A percentile compares a stretch with the other conserved stretches of the same genome.
Conservation (phyloP, 2,113 vertebrate genomes). For the Cyrtonyx montezumae region DNA sequence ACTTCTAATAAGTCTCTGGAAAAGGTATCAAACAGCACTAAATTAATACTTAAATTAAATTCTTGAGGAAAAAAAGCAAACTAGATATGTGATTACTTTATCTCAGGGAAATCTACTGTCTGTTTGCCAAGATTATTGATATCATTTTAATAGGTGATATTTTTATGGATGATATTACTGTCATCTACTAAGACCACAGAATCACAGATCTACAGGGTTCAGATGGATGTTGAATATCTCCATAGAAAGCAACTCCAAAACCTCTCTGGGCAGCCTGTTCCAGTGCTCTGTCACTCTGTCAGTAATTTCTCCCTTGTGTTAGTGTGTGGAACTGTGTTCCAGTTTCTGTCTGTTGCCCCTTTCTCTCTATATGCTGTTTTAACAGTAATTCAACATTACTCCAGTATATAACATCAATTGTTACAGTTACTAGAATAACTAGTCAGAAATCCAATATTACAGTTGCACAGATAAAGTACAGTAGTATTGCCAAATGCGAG, state of each 20-base stretch:
- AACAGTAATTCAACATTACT: background rate
- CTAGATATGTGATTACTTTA: background rate
- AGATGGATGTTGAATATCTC: no score
- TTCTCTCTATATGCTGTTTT: background rate
- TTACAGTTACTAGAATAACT: background rate
- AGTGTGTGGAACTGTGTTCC: no score
- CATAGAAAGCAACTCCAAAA: no score
- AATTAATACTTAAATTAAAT: constrained; percentile 54
- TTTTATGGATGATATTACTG: no score
- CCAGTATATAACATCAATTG: background rate
- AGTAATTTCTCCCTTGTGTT: no score
- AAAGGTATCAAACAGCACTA: constrained; percentile 34
- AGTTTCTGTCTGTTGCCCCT: no score
- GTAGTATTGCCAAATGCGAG: background rate
- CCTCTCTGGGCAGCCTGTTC: no score
- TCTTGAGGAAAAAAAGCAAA: background rate
- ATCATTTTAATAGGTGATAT: background rate
- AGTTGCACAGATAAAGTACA: background rate
- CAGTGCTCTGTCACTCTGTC: no score
- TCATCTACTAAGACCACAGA: background rate
- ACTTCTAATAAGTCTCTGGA: constrained; percentile 27
- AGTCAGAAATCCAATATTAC: background rate
- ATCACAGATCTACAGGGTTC: no score
- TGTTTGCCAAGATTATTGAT: background rate
- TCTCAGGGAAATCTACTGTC: background rate